These are phyloP conservation scores for Copidosoma aretas DNA, from an alignment of 2,888 invertebrate genomes.

Conservation along the genomic window DNA sequence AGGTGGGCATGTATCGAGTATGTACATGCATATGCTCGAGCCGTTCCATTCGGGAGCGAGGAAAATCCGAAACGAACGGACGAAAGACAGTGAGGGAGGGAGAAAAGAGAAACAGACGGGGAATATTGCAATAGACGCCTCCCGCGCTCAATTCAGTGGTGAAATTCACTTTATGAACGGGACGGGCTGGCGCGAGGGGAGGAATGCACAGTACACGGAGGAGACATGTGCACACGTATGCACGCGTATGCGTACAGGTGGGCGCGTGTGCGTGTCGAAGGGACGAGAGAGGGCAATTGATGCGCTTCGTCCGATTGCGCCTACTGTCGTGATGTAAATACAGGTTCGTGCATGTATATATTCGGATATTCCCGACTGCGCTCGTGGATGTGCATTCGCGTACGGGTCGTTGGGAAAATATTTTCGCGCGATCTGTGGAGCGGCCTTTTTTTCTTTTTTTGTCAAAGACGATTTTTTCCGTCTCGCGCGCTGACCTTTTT, in stretches of 20 bases:
- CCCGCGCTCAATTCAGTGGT: constrained; percentile 32
- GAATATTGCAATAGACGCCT: constrained; percentile 36
- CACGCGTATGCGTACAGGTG: not conserved
- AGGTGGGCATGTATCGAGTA: constrained; percentile 38
- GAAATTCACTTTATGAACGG: constrained; percentile 42
- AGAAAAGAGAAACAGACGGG: constrained; percentile 8
- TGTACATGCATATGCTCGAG: too few species aligned
- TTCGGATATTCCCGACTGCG: not conserved
- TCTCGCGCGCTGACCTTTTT: too few species aligned
- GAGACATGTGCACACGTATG: too few species aligned
- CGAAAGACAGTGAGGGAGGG: not conserved
- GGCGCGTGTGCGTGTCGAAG: not conserved
- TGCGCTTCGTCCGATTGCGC: constrained; percentile 48
- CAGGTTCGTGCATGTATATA: constrained; percentile 25
- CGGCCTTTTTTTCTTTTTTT: too few species aligned
- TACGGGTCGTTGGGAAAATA: constrained; percentile 27
- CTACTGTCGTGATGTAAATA: constrained; percentile 54
- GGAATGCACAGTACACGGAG: too few species aligned
- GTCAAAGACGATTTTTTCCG: too few species aligned
- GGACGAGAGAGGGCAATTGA: constrained; percentile 45
- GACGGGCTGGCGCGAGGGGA: constrained; percentile 1
- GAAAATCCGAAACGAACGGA: constrained; percentile 27
- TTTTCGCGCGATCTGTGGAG: constrained; percentile 25
- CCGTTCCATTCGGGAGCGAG: constrained; percentile 22
- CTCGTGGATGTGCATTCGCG: not conserved